Conservation (phyloP, 1,140 invertebrate species). For the Drosophila fuyamai region DNA sequence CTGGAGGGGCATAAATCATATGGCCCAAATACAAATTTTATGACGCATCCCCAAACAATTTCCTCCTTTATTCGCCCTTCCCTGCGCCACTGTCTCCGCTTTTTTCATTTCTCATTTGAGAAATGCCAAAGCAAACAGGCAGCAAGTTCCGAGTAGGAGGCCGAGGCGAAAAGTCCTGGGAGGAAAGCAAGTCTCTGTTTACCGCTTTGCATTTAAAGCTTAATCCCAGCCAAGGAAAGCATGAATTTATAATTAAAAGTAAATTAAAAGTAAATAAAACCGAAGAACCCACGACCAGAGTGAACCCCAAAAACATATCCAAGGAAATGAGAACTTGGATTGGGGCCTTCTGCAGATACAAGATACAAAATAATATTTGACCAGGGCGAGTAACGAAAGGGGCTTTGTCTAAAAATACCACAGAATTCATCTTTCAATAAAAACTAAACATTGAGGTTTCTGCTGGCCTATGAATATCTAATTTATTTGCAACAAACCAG, state of each 20-base stretch:
- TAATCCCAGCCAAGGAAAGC: slow-evolving; percentile 76
- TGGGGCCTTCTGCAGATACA: background rate
- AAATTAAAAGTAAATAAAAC: slow-evolving; percentile 83
- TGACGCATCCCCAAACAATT: slow-evolving; percentile 63
- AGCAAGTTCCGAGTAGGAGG: background rate
- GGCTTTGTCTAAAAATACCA: background rate
- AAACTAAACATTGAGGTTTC: background rate
- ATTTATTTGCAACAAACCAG: background rate
- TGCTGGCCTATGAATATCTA: background rate
- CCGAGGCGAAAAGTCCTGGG: slow-evolving; percentile 23
- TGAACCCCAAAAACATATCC: slow-evolving; percentile 19
- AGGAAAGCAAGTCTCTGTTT: slow-evolving; percentile 49
- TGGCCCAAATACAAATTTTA: slow-evolving; percentile 69
- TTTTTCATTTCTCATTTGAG: slow-evolving; percentile 23
- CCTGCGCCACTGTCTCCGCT: background rate
- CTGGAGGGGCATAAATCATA: slow-evolving; percentile 62
- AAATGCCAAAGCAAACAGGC: slow-evolving; percentile 34
- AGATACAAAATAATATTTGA: slow-evolving; percentile 36
- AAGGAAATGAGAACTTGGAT: slow-evolving; percentile 10
- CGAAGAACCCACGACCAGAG: slow-evolving; percentile 22
- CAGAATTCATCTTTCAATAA: background rate
- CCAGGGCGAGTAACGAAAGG: background rate
- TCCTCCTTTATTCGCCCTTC: background rate
- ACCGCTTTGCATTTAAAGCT: slow-evolving; percentile 77
- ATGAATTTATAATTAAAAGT: slow-evolving; percentile 83